Conservation (phyloP, 2,888 invertebrate genomes). For the Macropis europaea region DNA sequence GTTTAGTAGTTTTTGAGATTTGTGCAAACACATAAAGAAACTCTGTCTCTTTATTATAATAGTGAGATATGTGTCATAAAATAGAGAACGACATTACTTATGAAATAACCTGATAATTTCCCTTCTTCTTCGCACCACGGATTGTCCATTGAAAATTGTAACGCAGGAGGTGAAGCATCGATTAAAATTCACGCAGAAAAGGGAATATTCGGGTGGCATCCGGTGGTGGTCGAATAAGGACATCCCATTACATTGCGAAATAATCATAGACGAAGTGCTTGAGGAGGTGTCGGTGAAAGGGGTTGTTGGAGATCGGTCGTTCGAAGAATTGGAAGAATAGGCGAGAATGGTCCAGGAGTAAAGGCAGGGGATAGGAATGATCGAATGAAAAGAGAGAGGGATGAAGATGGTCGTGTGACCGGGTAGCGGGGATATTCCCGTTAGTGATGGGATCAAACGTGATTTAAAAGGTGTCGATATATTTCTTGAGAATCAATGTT, state of each 20-base stretch:
- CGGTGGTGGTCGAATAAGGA: conserved; percentile 26
- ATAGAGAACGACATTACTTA: neutral
- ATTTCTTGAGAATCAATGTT: neutral
- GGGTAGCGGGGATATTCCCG: conserved; percentile 53
- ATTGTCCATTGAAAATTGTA: neutral
- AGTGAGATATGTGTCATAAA: too few relatives aligned
- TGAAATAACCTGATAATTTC: neutral
- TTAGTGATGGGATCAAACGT: conserved; percentile 42
- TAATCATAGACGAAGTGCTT: conserved; percentile 62
- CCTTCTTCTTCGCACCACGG: neutral
- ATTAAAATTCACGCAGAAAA: conserved; percentile 16
- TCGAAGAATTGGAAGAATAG: conserved; percentile 55
- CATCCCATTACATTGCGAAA: conserved; percentile 51
- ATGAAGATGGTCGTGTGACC: conserved; percentile 57
- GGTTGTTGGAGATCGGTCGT: conserved; percentile 43
- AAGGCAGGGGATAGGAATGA: conserved; percentile 52
- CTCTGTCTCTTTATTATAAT: too few relatives aligned
- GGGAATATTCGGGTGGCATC: conserved; percentile 20
- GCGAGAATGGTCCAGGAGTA: conserved; percentile 49
- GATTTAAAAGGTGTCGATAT: conserved; percentile 8
- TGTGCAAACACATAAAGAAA: too few relatives aligned
- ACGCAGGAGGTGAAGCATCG: neutral
- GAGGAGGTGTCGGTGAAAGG: conserved; percentile 27
- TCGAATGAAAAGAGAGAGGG: conserved; percentile 54
- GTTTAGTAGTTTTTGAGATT: too few relatives aligned